Base-by-base conservation (phyloP, 2,797 vertebrate species). In the Falco novaeseelandiae region DNA sequence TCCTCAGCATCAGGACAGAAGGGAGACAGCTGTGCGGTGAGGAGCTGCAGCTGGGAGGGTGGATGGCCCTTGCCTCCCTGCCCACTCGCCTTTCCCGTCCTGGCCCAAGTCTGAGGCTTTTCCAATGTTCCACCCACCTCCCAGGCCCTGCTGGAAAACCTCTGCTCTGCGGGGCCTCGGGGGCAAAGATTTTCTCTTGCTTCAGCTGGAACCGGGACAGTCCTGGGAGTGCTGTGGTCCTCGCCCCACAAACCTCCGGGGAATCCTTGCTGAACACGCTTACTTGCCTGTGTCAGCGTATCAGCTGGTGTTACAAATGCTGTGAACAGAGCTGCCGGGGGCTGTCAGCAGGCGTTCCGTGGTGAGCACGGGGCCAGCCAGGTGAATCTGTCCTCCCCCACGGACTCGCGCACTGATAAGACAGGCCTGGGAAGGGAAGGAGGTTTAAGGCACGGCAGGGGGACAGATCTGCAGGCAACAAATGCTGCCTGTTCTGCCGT, bases 81-180 rank as follows among this genome's bases (percentile, higher is more conserved):
- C 49, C 40, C 6, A 0, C 49, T 73, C 22, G 4, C 54, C 55
- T 58, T 46, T 46, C 61, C 22, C 32, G 10, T n/a, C 69, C 30
- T 1, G 0, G 62, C 62, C 34, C 22, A 2, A 8, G 1, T 58
- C 36, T 6, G 67, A n/a, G 76, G 57, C 55, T 87, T 36, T 79
- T 46, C 34, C 2, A 2, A 8, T 0, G 0, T 42, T 34, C 26
- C 52, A 9, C 61, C 14, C 1, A 0, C 34, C 44, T 34, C 20
- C n/a, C 0, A 2, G 34, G 55, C 79, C 67, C 55, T 48, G 72
- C 77, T 83, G 83, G 69, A 44, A 44, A 42, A 4, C 2, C 32
- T 38, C 21, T 3, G 40, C 36, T 44, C 8, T 17, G 42, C 1
- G 3, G 65, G 70, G 92, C 77, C 86, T 9, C 8, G 73, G 21